phyloP scores from a whole-genome alignment of 1,140 invertebrate species.

The Lordiphosa clarofinis region DNA sequence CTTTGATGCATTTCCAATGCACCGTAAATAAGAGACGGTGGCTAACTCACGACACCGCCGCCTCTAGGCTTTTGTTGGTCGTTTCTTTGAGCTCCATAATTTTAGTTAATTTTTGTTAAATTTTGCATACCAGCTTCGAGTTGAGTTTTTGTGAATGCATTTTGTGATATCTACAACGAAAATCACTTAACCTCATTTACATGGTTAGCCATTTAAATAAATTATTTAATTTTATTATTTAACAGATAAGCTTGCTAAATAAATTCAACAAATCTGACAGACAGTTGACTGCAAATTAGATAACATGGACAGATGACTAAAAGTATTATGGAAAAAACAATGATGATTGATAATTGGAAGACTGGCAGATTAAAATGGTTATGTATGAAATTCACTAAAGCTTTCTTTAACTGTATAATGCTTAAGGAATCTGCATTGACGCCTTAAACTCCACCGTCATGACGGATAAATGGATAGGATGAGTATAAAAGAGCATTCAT shows the following conservation, averaged over 20 bases:
- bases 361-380: no score
- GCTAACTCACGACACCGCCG: constrained; percentile 48
- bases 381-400: no score
- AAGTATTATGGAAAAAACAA: constrained; percentile 17
- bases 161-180: constrained; percentile 59
- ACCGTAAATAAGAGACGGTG: constrained; percentile 23
- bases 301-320: background rate
- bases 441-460: no score
- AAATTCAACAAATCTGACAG: constrained; percentile 14
- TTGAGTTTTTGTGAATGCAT: constrained; percentile 7
- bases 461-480: no score
- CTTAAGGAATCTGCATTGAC: no score
- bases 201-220: constrained; percentile 61
- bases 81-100: constrained; percentile 27
- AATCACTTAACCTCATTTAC: constrained; percentile 73
- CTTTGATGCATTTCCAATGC: constrained; percentile 53
- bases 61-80: constrained; percentile 43
- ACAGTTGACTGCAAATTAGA: constrained; percentile 23
- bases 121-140: constrained; percentile 46
- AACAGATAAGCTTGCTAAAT: constrained; percentile 42
- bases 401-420: no score
- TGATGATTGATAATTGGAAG: no score
- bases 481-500: no score
- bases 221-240: constrained; percentile 76
- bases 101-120: constrained; percentile 53